Evolutionary conservation across 2,888 invertebrate species (phyloP).

Genomic region (Andricus curvator): DNA sequence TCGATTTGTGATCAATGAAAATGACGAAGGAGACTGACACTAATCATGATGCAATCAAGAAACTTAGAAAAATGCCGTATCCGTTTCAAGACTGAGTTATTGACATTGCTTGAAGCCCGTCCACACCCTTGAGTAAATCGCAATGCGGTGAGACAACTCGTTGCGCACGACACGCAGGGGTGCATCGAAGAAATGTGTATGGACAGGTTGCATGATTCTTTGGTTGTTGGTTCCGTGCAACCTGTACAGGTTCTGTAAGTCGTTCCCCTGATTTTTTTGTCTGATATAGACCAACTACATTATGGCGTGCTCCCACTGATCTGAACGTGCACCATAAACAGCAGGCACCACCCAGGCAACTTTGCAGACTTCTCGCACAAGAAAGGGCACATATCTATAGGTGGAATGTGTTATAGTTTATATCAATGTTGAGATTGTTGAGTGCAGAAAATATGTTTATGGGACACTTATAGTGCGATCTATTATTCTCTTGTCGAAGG

Average conservation of each 20-base stretch:
- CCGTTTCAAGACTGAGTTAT: constrained; percentile 17
- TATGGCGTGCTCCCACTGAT: background rate
- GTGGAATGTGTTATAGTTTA: background rate
- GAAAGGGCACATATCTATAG: background rate
- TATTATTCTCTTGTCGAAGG: background rate
- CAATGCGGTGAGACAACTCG: constrained; percentile 8
- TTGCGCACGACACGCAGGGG: constrained; percentile 6
- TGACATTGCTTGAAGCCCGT: background rate
- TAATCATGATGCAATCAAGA: background rate
- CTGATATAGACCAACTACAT: background rate
- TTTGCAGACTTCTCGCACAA: background rate
- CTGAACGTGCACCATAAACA: background rate
- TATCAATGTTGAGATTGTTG: background rate
- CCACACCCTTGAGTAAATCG: constrained; percentile 14
- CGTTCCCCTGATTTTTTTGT: background rate
- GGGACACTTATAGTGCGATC: background rate
- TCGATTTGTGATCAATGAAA: constrained; percentile 1
- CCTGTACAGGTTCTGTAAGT: constrained; percentile 2
- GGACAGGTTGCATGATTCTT: constrained; percentile 7
- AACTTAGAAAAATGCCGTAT: background rate
- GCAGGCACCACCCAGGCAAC: background rate
- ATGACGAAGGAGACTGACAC: background rate
- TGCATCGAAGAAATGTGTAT: constrained; percentile 7
- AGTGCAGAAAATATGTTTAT: background rate
- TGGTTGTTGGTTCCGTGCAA: background rate